phyloP scores from a whole-genome alignment of 2,113 vertebrate genomes.

The Hippocampus guttulatus region DNA sequence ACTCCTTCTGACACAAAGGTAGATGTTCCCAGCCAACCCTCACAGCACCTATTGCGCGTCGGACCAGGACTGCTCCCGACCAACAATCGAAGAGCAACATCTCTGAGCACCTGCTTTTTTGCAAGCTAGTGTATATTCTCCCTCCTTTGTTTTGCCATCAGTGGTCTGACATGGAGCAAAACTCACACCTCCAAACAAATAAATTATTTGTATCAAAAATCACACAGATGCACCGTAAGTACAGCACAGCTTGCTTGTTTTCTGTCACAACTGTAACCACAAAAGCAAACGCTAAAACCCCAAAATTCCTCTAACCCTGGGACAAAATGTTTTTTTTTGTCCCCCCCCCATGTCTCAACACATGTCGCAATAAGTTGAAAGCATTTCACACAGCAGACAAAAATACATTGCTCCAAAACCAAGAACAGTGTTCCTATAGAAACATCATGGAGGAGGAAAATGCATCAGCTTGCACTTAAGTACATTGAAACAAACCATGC shows the following conservation, averaged over 20 bases:
- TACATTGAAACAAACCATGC: neutral
- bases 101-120: too few species aligned
- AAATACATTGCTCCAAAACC: conserved; percentile 25
- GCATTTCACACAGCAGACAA: conserved; percentile 26
- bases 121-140: too few species aligned
- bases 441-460: conserved; percentile 27
- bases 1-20: too few species aligned
- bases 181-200: conserved; percentile 26
- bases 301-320: neutral
- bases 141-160: too few species aligned
- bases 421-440: conserved; percentile 25
- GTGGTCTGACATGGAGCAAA: conserved; percentile 20
- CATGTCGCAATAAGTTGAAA: conserved; percentile 10
- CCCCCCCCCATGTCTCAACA: neutral
- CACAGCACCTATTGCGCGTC: too few species aligned
- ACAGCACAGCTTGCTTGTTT: neutral
- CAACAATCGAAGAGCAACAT: too few species aligned
- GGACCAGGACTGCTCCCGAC: too few species aligned
- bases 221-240: neutral
- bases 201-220: conserved; percentile 10
- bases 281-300: neutral
- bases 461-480: conserved; percentile 21
- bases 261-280: neutral
- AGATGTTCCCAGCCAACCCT: too few species aligned
- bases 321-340: neutral